Conservation (phyloP, 2,888 invertebrate genomes). For the Cheiracanthium punctorium region DNA sequence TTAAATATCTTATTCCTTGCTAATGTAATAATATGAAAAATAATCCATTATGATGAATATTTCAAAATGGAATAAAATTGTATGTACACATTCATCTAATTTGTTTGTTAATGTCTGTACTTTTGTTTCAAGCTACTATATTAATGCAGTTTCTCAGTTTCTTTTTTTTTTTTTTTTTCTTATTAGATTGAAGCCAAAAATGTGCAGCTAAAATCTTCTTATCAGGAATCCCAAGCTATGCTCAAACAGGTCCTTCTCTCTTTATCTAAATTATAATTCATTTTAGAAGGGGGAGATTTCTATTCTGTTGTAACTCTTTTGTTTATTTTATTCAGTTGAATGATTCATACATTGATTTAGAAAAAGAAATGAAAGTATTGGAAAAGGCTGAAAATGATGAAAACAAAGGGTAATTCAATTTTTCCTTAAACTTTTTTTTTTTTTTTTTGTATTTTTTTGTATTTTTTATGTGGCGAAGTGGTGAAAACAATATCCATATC, state of each 20-base stretch:
- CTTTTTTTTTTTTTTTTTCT: neutral
- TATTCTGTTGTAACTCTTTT: neutral
- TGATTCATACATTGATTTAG: conserved; percentile 33
- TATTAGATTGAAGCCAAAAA: conserved; percentile 40
- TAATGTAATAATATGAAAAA: too few species aligned
- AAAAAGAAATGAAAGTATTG: conserved; percentile 60
- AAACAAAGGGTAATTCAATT: conserved; percentile 59
- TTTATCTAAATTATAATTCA: neutral
- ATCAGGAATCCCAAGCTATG: conserved; percentile 46
- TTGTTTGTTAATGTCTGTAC: too few species aligned
- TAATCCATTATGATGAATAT: too few species aligned
- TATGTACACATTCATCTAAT: too few species aligned
- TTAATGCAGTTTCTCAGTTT: neutral
- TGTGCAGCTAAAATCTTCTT: conserved; percentile 36
- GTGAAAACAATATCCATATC: too few species aligned
- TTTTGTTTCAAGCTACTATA: too few species aligned
- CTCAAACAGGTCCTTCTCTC: neutral
- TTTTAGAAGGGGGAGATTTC: neutral
- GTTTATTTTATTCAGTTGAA: conserved; percentile 29
- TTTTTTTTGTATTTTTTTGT: too few species aligned
- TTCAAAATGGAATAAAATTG: too few species aligned
- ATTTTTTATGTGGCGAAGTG: too few species aligned
- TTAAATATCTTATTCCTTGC: too few species aligned
- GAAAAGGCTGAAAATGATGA: conserved; percentile 66
- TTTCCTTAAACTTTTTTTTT: too few species aligned